Conservation (phyloP, 2,888 invertebrate species). For the Pristionchus exspectatus region DNA sequence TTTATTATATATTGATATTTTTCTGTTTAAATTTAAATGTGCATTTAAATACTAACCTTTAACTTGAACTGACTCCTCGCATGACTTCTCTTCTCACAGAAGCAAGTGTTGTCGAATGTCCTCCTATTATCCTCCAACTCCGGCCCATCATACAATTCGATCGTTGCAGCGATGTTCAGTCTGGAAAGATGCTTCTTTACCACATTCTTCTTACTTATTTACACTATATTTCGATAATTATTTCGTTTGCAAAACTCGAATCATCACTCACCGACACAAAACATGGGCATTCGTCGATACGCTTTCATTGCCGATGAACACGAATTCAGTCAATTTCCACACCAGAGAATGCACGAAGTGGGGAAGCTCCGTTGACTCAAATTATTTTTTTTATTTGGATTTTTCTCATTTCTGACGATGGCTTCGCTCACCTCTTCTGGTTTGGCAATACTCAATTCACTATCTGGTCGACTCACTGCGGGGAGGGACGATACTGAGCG, state of each 20-base stretch:
- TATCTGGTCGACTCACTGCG: background rate
- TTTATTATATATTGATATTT: background rate
- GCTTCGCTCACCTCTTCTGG: constrained; percentile 15
- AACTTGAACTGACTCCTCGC: constrained; percentile 22
- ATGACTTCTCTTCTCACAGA: constrained; percentile 41
- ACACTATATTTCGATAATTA: background rate
- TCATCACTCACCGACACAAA: constrained; percentile 3
- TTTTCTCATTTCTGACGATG: no score
- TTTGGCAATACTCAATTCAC: background rate
- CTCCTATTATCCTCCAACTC: constrained; percentile 44
- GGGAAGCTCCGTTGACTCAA: background rate
- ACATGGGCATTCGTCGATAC: constrained; percentile 44
- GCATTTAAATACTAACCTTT: background rate
- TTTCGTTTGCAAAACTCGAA: background rate
- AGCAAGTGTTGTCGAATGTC: constrained; percentile 46
- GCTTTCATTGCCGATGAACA: constrained; percentile 45
- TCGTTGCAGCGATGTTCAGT: constrained; percentile 33
- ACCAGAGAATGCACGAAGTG: constrained; percentile 11
- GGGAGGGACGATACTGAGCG: constrained; percentile 43
- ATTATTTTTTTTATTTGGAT: no score
- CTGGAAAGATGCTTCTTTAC: background rate
- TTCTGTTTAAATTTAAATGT: background rate
- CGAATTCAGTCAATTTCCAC: constrained; percentile 15
- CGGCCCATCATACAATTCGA: constrained; percentile 38
- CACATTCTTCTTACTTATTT: background rate